Conservation (phyloP, 2,113 vertebrate species). For the Elanoides forficatus region DNA sequence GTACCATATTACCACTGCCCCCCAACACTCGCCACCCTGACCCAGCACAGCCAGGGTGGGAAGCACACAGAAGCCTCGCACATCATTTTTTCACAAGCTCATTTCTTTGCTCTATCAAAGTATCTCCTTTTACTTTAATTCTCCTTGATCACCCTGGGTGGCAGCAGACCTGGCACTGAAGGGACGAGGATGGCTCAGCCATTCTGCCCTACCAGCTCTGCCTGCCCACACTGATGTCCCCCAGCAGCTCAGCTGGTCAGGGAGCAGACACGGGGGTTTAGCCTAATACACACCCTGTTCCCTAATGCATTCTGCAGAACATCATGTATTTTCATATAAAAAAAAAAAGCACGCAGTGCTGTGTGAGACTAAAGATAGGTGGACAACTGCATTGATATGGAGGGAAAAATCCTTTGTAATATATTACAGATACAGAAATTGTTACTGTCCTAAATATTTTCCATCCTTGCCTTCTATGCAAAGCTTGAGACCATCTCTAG, state of each 20-base stretch:
- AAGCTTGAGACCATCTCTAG: background rate
- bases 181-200: background rate
- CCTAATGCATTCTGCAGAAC: background rate
- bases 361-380: background rate
- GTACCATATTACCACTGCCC: background rate
- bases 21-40: background rate
- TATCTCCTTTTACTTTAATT: background rate
- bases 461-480: background rate
- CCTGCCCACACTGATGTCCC: fast-evolving
- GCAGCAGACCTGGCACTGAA: background rate
- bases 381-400: background rate
- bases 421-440: background rate
- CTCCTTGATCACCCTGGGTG: background rate
- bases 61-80: background rate
- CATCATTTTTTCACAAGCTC: background rate
- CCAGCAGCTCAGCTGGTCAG: background rate
- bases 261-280: background rate
- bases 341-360: background rate
- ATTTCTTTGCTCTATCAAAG: background rate
- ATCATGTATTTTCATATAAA: background rate
- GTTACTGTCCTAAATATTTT: background rate
- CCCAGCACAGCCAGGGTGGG: background rate
- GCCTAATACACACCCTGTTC: background rate
- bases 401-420: background rate
- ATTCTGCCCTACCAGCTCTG: background rate